Conservation (phyloP, 2,113 vertebrate genomes). For the Trachemys scripta region DNA sequence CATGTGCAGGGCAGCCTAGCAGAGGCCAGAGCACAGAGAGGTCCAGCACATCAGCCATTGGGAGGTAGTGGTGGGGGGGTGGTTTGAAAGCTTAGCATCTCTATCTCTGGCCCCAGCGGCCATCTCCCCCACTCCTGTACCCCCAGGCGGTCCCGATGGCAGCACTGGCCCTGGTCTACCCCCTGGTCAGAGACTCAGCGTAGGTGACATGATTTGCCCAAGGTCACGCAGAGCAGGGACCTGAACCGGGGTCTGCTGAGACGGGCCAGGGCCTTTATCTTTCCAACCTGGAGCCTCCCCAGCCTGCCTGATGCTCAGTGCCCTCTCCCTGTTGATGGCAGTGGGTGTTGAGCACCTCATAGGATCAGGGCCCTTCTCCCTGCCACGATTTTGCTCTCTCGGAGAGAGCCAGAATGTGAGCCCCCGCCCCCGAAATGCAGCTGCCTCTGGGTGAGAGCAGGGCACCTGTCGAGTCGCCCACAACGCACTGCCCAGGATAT, state of each 20-base stretch:
- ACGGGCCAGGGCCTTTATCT: too few species aligned
- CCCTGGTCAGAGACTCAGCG: neutral
- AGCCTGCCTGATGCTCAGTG: too few species aligned
- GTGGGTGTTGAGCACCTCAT: neutral
- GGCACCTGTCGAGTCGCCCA: neutral
- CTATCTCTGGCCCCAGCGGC: neutral
- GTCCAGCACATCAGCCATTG: too few species aligned
- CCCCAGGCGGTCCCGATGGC: neutral
- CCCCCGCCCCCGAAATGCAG: too few species aligned
- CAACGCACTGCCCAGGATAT: neutral
- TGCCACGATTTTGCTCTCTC: too few species aligned
- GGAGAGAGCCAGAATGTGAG: fast-evolving
- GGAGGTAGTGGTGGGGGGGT: fast-evolving
- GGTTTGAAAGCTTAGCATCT: neutral
- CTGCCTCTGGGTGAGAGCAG: too few species aligned
- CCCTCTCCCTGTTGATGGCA: too few species aligned
- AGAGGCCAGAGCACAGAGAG: neutral
- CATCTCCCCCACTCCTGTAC: too few species aligned
- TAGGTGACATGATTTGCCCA: too few species aligned
- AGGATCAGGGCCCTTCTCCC: neutral
- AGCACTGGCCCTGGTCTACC: neutral
- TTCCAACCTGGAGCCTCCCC: too few species aligned
- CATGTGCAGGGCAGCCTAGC: neutral
- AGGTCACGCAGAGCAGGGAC: too few species aligned
- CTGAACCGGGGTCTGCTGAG: too few species aligned